A percentile compares a stretch with the other conserved stretches of the same genome.
These are phyloP conservation scores for Meandrusa payeni DNA, from an alignment of 2,888 invertebrate species.

Conservation along the genomic window DNA sequence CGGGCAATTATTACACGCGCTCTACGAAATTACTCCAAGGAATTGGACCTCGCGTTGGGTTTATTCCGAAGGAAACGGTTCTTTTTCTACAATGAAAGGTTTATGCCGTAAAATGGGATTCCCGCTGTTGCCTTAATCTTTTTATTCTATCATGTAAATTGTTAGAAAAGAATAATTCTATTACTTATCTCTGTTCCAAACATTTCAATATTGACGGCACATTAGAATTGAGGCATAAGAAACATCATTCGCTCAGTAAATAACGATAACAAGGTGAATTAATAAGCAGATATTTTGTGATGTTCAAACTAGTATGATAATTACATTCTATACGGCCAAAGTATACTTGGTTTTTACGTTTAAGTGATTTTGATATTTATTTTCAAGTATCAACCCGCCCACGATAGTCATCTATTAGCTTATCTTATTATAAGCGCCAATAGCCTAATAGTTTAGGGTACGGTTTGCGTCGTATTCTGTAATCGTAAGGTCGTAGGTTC, in stretches of 20 bases:
- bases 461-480: no score
- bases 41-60: slow-evolving; percentile 67
- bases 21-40: slow-evolving; percentile 77
- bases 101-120: slow-evolving; percentile 63
- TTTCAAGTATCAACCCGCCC: no score
- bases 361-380: no score
- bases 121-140: slow-evolving; percentile 62
- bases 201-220: slow-evolving; percentile 13
- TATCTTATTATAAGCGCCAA: no score
- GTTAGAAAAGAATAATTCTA: slow-evolving; percentile 35
- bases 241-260: slow-evolving; percentile 10
- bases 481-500: no score
- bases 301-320: no score
- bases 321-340: no score
- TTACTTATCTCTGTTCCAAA: slow-evolving; percentile 25
- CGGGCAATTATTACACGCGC: slow-evolving; percentile 76
- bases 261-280: no score
- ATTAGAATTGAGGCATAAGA: slow-evolving; percentile 12
- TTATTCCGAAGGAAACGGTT: slow-evolving; percentile 56
- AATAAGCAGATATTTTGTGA: no score
- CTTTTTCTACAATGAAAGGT: slow-evolving; percentile 63
- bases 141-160: slow-evolving; percentile 55
- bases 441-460: no score
- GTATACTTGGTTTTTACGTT: no score
- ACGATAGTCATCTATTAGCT: no score